Percentiles rank a stretch among this genome's conserved stretches.
phyloP scores from a whole-genome alignment of 2,888 invertebrate species.

The Melanophora roralis region DNA sequence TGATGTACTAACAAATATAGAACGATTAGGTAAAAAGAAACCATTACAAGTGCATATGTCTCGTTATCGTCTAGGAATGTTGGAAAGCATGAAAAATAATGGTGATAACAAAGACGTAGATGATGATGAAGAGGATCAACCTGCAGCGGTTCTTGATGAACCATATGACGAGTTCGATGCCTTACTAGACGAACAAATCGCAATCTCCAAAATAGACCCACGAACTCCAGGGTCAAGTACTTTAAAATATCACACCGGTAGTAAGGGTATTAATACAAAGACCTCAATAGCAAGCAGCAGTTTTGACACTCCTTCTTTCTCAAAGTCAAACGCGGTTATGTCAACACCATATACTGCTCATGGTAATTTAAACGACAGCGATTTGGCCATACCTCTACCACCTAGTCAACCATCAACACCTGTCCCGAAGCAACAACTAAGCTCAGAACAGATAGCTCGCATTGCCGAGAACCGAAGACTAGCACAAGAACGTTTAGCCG shows the following conservation, averaged over 20 bases:
- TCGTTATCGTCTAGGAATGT: conserved; percentile 79
- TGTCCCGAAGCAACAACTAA: conserved; percentile 71
- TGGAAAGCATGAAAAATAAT: conserved; percentile 76
- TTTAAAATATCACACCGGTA: conserved; percentile 46
- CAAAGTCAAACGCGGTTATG: conserved; percentile 67
- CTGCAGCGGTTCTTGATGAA: conserved; percentile 71
- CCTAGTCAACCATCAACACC: conserved; percentile 69
- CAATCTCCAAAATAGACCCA: conserved; percentile 77
- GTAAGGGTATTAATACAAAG: conserved; percentile 28
- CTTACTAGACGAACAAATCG: conserved; percentile 82
- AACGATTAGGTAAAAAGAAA: conserved; percentile 89
- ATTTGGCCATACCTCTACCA: conserved; percentile 72
- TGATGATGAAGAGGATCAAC: conserved; percentile 76
- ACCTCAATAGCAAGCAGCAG: conserved; percentile 60
- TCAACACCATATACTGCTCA: conserved; percentile 70
- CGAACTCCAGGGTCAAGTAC: conserved; percentile 69
- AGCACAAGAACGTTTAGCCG: conserved; percentile 82
- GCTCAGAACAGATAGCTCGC: conserved; percentile 82
- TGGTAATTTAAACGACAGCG: conserved; percentile 63
- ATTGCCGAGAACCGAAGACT: conserved; percentile 83
- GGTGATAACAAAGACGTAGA: conserved; percentile 77
- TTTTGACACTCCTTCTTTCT: conserved; percentile 71
- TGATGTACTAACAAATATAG: conserved; percentile 87
- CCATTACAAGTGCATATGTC: conserved; percentile 85
- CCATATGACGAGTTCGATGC: conserved; percentile 82